Percentiles rank a stretch among this genome's conserved stretches.
Evolutionary conservation across 2,888 invertebrate species (phyloP).

Genomic region (Leptopterna dolabrata): DNA sequence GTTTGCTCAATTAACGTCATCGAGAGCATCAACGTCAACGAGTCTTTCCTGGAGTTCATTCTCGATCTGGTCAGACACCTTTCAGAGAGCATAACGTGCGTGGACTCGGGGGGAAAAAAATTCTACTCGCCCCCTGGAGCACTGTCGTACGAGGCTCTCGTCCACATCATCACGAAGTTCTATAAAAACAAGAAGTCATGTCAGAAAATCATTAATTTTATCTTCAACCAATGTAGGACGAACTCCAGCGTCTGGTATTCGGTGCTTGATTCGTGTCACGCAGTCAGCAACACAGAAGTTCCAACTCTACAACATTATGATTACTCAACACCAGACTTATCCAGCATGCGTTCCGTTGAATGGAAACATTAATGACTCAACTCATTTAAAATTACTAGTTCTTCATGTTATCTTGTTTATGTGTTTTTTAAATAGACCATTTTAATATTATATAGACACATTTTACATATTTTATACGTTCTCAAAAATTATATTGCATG

Average conservation of each 20-base stretch:
- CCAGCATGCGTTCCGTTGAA: too few relatives aligned
- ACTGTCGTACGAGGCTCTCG: not conserved
- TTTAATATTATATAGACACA: too few relatives aligned
- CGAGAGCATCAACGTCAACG: not conserved
- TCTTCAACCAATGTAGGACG: not conserved
- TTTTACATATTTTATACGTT: too few relatives aligned
- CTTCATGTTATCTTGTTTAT: too few relatives aligned
- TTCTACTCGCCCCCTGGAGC: not conserved
- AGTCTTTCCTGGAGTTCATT: not conserved
- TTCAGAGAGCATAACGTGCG: not conserved
- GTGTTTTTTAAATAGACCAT: too few relatives aligned
- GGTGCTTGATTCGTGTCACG: not conserved
- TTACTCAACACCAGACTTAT: too few relatives aligned
- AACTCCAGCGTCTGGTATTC: not conserved
- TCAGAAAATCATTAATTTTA: slow-evolving; percentile 17
- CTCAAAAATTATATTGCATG: too few relatives aligned
- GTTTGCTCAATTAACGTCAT: not conserved
- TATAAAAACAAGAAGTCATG: slow-evolving; percentile 5
- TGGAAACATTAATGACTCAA: too few relatives aligned
- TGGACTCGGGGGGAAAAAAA: not conserved
- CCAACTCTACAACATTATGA: too few relatives aligned
- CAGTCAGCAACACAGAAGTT: too few relatives aligned
- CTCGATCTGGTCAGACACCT: not conserved
- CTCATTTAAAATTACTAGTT: too few relatives aligned
- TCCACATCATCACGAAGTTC: not conserved